phyloP scores from a whole-genome alignment of 2,888 invertebrate species.

The Argynnis bischoffii region DNA sequence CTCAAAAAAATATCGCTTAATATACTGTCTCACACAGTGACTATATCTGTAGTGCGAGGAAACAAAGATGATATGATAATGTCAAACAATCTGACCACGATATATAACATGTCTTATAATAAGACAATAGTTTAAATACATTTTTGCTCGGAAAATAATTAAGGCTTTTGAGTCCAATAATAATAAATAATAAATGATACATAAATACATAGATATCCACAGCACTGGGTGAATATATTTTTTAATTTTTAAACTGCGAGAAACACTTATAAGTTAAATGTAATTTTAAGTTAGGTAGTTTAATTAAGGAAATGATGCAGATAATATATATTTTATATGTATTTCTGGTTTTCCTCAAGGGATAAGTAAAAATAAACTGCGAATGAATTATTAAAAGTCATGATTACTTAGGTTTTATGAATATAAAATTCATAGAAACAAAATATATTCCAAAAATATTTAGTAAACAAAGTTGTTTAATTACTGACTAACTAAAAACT shows the following conservation, averaged over 20 bases:
- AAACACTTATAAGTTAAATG: neutral
- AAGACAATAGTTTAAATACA: too few species aligned
- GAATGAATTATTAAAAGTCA: slow-evolving; percentile 7
- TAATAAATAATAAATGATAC: too few species aligned
- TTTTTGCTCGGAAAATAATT: too few species aligned
- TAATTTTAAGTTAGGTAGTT: neutral
- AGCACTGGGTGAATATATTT: neutral
- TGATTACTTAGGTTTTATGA: slow-evolving; percentile 6
- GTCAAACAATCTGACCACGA: too few species aligned
- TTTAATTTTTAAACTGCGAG: neutral
- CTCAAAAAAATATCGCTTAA: too few species aligned
- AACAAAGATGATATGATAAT: too few species aligned
- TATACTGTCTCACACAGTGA: too few species aligned
- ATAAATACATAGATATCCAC: too few species aligned
- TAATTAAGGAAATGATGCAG: neutral
- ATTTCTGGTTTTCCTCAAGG: slow-evolving; percentile 11
- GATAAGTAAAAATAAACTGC: neutral
- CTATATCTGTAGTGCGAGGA: too few species aligned
- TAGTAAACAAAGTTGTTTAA: neutral
- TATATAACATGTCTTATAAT: too few species aligned
- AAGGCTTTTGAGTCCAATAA: too few species aligned
- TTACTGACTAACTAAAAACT: neutral
- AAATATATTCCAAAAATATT: neutral
- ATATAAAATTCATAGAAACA: neutral
- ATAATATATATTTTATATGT: neutral